Evolutionary conservation across 2,113 vertebrate genomes (phyloP), one percentile per base, ranked within the genome.

Genomic region (Acanthochromis polyacanthus): DNA sequence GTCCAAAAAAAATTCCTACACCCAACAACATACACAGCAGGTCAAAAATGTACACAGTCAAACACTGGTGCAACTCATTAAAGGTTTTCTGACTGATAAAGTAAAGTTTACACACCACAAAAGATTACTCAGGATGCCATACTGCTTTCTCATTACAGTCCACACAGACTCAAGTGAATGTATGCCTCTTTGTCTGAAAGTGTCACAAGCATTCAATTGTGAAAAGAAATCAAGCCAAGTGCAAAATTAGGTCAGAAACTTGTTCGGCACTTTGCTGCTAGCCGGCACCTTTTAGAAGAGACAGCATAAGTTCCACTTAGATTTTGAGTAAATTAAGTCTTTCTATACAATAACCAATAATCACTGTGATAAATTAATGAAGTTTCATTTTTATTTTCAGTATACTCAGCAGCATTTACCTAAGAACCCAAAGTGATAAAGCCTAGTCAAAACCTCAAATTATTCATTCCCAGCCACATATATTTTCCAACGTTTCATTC

Each of bases 201-300:
- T 88, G 70, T 77, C 75, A 70, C 68, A 72, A 66, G 38, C 52
- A 70, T 64, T 82, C 51, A 74, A 56, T 82, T 48, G 62, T 62
- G 69, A 23, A 85, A 85, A 46, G 28, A 68, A 78, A 80, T 61
- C 53, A 64, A 69, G 78, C 79, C 72, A 73, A 70, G 59, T 75
- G 48, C 60, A 75, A 78, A 91, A 92, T 65, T 85, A 82, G 88
- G 85, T 86, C 88, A 86, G 48, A 80, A 71, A 64, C 22, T 40
- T 56, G 58, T 72, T 40, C 51, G 30, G 15, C 17, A 16, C 20
- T 57, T 52, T 66, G 56, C 53, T 71, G 69, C n/a, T 30, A 17
- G 32, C 32, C 28, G 59, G 62, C 23, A 73, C 25, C 28, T 71
- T 63, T 40, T 40, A 68, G 28, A 66, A 17, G 9, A 68, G 52